These are phyloP conservation scores for Stylophora pistillata DNA, from an alignment of 64 coral and sea anemone genomes.

Conservation along the genomic window DNA sequence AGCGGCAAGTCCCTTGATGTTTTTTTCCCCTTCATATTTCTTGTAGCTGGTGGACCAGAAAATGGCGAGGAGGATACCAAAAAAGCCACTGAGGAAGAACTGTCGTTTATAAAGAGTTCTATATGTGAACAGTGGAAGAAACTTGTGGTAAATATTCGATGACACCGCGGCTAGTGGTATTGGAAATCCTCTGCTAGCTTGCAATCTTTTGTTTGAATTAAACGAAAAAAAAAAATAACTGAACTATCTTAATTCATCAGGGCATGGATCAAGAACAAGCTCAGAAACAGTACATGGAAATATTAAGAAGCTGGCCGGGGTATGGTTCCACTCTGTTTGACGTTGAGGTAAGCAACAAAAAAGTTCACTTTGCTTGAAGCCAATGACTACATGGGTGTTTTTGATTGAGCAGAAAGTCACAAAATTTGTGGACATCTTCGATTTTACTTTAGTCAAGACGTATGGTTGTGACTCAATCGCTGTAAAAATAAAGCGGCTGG, in stretches of 20 bases:
- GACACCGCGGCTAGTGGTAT: no score
- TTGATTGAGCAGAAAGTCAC: no score
- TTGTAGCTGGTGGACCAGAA: conserved; percentile 28
- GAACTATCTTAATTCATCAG: conserved; percentile 14
- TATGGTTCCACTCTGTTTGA: conserved; percentile 96
- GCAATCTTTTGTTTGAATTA: no score
- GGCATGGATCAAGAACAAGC: conserved; percentile 76
- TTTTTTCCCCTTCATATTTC: background rate
- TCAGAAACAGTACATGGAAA: conserved; percentile 95
- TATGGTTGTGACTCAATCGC: no score
- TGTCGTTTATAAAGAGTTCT: conserved; percentile 74
- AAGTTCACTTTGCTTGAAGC: background rate
- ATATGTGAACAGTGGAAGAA: conserved; percentile 88
- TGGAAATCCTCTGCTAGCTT: no score
- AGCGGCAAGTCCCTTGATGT: background rate
- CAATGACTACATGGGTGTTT: no score
- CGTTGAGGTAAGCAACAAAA: conserved; percentile 76
- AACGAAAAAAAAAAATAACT: background rate
- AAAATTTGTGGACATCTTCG: no score
- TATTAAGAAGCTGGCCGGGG: conserved; percentile 88
- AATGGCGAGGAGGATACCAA: conserved; percentile 43
- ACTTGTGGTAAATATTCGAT: background rate
- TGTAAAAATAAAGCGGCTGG: no score
- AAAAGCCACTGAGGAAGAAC: conserved; percentile 63
- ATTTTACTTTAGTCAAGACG: no score